phyloP scores from a whole-genome alignment of 2,888 invertebrate species.

The Chymomyza fuscimana region DNA sequence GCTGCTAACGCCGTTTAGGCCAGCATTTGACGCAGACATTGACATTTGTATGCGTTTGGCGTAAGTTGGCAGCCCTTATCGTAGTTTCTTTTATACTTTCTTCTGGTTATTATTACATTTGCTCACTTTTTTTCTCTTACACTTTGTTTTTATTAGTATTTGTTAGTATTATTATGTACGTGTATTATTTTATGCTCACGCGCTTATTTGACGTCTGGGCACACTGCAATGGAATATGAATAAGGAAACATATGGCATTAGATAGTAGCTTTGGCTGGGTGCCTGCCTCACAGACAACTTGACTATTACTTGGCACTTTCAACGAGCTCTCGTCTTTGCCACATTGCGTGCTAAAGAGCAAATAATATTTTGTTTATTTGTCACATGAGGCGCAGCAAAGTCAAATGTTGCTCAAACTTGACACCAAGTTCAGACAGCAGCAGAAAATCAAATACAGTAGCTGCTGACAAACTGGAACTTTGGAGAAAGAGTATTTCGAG shows the following conservation, averaged over 20 bases:
- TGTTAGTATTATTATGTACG: slow-evolving; percentile 18
- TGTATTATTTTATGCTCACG: not conserved
- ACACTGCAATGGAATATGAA: not conserved
- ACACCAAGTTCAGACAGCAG: slow-evolving; percentile 1
- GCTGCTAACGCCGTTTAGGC: slow-evolving; percentile 35
- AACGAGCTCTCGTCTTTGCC: not conserved
- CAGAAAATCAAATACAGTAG: not conserved
- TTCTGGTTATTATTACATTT: slow-evolving; percentile 17
- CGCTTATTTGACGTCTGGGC: not conserved
- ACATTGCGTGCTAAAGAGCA: slow-evolving; percentile 43
- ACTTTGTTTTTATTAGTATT: not conserved
- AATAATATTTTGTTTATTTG: slow-evolving; percentile 53
- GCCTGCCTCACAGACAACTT: not conserved
- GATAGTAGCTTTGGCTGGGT: not conserved
- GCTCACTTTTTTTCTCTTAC: slow-evolving; percentile 19
- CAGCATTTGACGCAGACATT: slow-evolving; percentile 23
- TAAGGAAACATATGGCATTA: not conserved
- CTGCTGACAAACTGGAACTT: not conserved
- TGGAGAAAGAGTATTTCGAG: too few species aligned
- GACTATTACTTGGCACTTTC: slow-evolving; percentile 11
- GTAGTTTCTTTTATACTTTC: slow-evolving; percentile 14
- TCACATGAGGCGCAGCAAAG: slow-evolving; percentile 28
- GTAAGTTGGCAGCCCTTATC: slow-evolving; percentile 22
- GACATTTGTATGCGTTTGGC: slow-evolving; percentile 61
- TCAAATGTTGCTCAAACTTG: not conserved